phyloP scores from a whole-genome alignment of 2,113 vertebrate species.

The Gadus macrocephalus region DNA sequence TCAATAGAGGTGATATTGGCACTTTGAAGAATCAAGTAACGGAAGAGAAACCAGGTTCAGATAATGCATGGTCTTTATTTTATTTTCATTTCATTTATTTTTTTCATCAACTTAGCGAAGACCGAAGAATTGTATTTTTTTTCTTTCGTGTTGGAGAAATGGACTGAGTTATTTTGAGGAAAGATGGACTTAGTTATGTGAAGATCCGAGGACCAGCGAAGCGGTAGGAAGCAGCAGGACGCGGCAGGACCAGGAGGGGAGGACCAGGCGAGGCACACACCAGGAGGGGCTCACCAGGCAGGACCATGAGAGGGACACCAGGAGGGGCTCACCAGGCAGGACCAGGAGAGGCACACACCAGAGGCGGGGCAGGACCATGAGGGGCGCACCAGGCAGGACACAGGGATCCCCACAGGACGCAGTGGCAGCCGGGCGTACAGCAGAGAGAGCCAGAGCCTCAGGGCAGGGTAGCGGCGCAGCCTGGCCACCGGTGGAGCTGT shows the following conservation, averaged over 20 bases:
- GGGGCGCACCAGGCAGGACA: slow-evolving; percentile 45
- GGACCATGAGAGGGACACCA: slow-evolving; percentile 31
- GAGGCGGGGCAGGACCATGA: slow-evolving; percentile 45
- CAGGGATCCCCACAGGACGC: slow-evolving; percentile 41
- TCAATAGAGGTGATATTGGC: not conserved
- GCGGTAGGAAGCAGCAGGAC: slow-evolving; percentile 13
- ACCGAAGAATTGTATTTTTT: slow-evolving; percentile 34
- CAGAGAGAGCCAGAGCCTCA: slow-evolving; percentile 61
- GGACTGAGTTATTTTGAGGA: slow-evolving; percentile 56
- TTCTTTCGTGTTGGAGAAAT: slow-evolving; percentile 17
- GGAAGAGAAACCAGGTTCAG: not conserved
- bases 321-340: slow-evolving; percentile 27
- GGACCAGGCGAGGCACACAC: not conserved
- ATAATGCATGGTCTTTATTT: slow-evolving; percentile 21
- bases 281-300: slow-evolving; percentile 32
- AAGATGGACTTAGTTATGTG: slow-evolving; percentile 65
- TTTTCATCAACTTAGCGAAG: not conserved
- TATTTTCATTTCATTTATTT: not conserved
- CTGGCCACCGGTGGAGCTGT: slow-evolving; percentile 46
- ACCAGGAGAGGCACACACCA: slow-evolving; percentile 33
- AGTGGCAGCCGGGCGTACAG: slow-evolving; percentile 45
- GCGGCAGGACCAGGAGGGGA: too few relatives aligned
- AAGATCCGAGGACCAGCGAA: slow-evolving; percentile 49
- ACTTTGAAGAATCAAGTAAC: not conserved
- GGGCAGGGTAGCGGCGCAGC: slow-evolving; percentile 60